A percentile compares a stretch with the other conserved stretches of the same genome.
Evolutionary conservation across 2,113 vertebrate species (phyloP).

Genomic region (Corythaixoides concolor): DNA sequence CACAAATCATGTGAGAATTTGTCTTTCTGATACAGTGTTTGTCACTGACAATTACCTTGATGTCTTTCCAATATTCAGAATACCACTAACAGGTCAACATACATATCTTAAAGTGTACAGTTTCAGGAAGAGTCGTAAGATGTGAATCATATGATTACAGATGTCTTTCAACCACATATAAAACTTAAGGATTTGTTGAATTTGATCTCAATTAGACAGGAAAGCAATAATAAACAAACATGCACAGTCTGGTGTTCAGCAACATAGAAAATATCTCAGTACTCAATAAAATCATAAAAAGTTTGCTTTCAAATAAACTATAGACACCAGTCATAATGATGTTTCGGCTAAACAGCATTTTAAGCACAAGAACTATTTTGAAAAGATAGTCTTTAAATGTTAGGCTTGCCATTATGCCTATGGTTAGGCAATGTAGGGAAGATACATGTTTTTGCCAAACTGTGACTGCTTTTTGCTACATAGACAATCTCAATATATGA

Average conservation of each 20-base stretch:
- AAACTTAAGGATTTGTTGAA: background rate
- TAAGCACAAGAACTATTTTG: background rate
- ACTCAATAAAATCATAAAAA: background rate
- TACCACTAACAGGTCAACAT: background rate
- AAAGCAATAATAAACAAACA: background rate
- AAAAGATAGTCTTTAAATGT: background rate
- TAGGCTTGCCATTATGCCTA: background rate
- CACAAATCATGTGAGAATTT: slow-evolving; percentile 52
- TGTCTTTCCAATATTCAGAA: slow-evolving; percentile 1
- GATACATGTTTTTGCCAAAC: background rate
- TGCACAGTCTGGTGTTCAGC: background rate
- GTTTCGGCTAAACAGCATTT: background rate
- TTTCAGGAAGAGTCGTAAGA: slow-evolving; percentile 6
- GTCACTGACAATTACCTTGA: slow-evolving; percentile 31
- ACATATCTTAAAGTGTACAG: background rate
- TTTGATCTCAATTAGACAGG: background rate
- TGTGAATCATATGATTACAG: background rate
- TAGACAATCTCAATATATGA: background rate
- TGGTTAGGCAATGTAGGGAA: background rate
- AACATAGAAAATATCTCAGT: background rate
- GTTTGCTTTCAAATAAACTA: background rate
- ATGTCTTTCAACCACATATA: background rate
- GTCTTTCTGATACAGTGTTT: slow-evolving; percentile 41
- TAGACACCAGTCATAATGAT: background rate
- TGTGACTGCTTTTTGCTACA: background rate